phyloP scores from a whole-genome alignment of 2,797 vertebrate species.

The Helostoma temminkii region DNA sequence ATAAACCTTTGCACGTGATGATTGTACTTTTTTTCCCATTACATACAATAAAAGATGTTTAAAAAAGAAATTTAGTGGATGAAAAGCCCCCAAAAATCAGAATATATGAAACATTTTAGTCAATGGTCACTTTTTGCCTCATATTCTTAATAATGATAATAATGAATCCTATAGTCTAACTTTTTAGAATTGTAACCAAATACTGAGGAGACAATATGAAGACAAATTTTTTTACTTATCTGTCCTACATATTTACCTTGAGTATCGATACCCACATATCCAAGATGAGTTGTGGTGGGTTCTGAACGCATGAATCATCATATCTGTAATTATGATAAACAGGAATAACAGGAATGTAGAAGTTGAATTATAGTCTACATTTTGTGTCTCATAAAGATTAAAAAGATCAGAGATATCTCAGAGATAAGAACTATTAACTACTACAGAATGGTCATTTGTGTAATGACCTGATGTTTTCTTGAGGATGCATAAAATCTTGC shows the following conservation, averaged over 20 bases:
- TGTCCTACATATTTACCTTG: too few species aligned
- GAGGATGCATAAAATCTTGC: not conserved
- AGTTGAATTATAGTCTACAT: not conserved
- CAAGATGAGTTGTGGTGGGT: not conserved
- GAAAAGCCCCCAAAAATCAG: too few species aligned
- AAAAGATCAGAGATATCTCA: not conserved
- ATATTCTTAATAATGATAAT: slow-evolving; percentile 48
- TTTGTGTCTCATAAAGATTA: too few species aligned
- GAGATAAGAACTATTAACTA: not conserved
- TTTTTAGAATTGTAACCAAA: slow-evolving; percentile 29
- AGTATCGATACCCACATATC: not conserved
- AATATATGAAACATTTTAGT: not conserved
- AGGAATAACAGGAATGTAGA: not conserved
- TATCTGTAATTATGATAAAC: not conserved
- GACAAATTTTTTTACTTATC: too few species aligned
- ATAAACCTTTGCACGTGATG: not conserved
- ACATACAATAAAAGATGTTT: too few species aligned
- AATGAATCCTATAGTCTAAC: slow-evolving; percentile 36
- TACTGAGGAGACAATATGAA: slow-evolving; percentile 33
- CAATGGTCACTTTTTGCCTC: slow-evolving; percentile 55
- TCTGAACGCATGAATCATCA: slow-evolving; percentile 1
- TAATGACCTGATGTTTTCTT: not conserved
- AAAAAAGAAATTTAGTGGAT: too few species aligned
- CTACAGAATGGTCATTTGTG: not conserved
- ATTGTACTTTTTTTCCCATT: not conserved